Percentiles rank a stretch among this genome's conserved stretches.
phyloP scores from a whole-genome alignment of 1,140 invertebrate species.

The Oreohelix idahoensis region DNA sequence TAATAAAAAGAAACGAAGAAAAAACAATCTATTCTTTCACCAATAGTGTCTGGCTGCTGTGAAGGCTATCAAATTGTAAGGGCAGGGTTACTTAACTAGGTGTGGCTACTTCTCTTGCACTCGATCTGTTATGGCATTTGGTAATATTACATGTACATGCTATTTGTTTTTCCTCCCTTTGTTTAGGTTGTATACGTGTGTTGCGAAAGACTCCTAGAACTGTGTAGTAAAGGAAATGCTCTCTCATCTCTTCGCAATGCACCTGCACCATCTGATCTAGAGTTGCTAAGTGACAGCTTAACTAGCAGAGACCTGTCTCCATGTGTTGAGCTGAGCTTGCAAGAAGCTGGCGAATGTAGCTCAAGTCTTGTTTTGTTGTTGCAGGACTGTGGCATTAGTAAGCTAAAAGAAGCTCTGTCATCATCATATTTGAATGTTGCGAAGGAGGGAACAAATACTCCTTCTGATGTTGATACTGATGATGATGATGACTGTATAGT shows the following conservation, averaged over 20 bases:
- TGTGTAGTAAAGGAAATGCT: slow-evolving; percentile 53
- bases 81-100: no score
- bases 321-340: background rate
- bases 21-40: no score
- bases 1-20: no score
- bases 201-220: slow-evolving; percentile 82
- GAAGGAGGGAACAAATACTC: background rate
- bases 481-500: slow-evolving; percentile 40
- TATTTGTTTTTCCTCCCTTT: no score
- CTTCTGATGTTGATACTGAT: background rate
- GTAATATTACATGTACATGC: no score
- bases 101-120: no score
- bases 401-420: background rate
- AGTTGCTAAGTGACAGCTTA: background rate
- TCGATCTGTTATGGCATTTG: no score
- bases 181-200: slow-evolving; percentile 82
- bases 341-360: background rate
- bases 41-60: no score
- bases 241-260: slow-evolving; percentile 31
- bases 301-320: background rate
- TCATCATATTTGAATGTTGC: background rate
- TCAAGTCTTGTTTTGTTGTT: background rate
- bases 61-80: no score
- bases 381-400: background rate
- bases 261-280: slow-evolving; percentile 4